Evolutionary conservation across 2,888 invertebrate species (phyloP).

Genomic region (Thymelicus acteon): DNA sequence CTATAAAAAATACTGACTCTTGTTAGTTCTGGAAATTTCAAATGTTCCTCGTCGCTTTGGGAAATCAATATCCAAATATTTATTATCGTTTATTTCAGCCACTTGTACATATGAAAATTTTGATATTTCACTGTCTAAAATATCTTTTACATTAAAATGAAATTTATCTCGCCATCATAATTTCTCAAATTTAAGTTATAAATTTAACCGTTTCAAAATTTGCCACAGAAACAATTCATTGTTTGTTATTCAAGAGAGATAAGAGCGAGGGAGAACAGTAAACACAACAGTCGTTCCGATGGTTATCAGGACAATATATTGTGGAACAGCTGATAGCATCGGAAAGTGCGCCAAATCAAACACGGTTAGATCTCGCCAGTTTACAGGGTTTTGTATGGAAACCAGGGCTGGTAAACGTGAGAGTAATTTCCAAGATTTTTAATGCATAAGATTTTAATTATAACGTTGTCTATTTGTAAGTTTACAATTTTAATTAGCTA

Average conservation of each 20-base stretch:
- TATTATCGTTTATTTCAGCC: no score
- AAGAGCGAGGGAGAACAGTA: slow-evolving; percentile 16
- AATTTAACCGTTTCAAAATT: slow-evolving; percentile 13
- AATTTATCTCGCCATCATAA: background rate
- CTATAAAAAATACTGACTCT: background rate
- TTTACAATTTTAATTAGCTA: no score
- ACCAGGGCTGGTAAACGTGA: slow-evolving; percentile 20
- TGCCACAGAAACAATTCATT: slow-evolving; percentile 12
- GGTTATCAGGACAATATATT: slow-evolving; percentile 26
- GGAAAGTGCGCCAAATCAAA: slow-evolving; percentile 46
- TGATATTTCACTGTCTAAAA: background rate
- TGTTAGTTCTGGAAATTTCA: no score
- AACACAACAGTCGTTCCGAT: slow-evolving; percentile 25
- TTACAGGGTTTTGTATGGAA: slow-evolving; percentile 3
- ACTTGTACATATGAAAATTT: no score
- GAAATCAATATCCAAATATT: no score
- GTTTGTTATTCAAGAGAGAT: slow-evolving; percentile 24
- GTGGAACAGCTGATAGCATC: slow-evolving; percentile 27
- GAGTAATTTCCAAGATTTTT: no score
- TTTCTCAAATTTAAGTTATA: background rate
- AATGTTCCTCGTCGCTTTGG: no score
- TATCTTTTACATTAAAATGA: background rate
- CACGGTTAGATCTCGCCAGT: slow-evolving; percentile 6
- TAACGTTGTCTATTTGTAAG: no score
- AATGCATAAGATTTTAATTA: no score